Base-by-base conservation (phyloP, 2,888 invertebrate species). In the Germaria angustata region DNA sequence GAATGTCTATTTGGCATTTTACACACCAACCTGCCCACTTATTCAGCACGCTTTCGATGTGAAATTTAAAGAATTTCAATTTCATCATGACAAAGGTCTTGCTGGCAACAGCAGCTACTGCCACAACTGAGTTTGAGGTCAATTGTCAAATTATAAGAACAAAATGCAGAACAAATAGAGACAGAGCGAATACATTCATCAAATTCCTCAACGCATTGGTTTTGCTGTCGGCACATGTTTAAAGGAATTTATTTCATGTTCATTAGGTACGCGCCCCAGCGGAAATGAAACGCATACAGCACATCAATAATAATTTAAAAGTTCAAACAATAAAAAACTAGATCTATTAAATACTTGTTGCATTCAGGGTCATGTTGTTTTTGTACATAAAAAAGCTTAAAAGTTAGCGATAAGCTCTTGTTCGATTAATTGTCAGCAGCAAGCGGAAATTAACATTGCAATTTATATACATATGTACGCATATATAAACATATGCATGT, bases 281-380 rank as follows among this genome's bases (percentile, higher is more conserved):
- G 80, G 80, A 80, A 80, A 75, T 63, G 32, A 53, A 80, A 55
- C 61, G 32, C 49, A 28, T 53, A 20, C 44, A 75, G 63, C 53
- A 69, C 73, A 68, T 68, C 24, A 61, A 73, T 68, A 80, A 73
- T 68, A 59, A 55, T 75, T 65, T 8, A 53, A 59, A 46, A 61
- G 57, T 59, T 34, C n/a, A 51, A 66, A 69, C 39, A 53, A 51
- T 53, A n/a, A 68, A 51, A 36, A 36, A 22, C n/a, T n/a, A 59
- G 57, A 57, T 20, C 59, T 55, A 73, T 44, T 55, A 57, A 76
- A 57, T 49, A 66, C 28, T 66, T 36, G 28, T 57, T 76, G 44
- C 55, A 66, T 66, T 65, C 65, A 57, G 65, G 55, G 66, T 36
- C 28, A 57, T 57, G 7, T 49, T 39, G 61, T 32, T 65, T 53